These are phyloP conservation scores for Hippopotamus amphibius DNA, from an alignment of 2,113 vertebrate species.

Conservation along the genomic window DNA sequence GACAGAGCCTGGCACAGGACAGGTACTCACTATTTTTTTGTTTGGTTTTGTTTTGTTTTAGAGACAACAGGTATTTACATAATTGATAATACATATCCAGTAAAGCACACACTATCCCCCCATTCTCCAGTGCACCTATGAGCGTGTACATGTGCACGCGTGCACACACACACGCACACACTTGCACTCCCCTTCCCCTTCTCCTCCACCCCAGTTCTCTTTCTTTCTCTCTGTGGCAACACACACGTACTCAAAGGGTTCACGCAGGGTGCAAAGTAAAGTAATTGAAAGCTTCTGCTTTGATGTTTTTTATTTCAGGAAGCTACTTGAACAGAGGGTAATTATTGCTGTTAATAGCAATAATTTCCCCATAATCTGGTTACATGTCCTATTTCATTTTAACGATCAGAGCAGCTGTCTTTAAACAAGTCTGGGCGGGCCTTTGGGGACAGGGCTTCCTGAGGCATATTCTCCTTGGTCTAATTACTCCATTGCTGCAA, in stretches of 20 bases:
- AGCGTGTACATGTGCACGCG: background rate
- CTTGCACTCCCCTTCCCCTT: background rate
- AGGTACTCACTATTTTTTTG: background rate
- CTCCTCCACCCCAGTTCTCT: background rate
- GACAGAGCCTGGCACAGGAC: too few relatives aligned
- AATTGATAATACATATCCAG: background rate
- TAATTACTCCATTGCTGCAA: constrained; percentile 84
- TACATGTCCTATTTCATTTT: constrained; percentile 79
- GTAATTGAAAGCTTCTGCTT: constrained; percentile 71
- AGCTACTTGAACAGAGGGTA: constrained; percentile 75
- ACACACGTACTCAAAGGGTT: constrained; percentile 52
- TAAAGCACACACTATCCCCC: background rate
- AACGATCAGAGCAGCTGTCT: constrained; percentile 75
- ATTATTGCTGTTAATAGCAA: constrained; percentile 76
- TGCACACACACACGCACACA: background rate
- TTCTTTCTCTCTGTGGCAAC: background rate
- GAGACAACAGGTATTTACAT: background rate
- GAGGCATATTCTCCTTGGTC: constrained; percentile 68
- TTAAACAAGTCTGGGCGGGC: constrained; percentile 61
- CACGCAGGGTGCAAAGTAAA: constrained; percentile 53
- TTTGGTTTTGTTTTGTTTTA: background rate
- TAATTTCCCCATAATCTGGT: constrained; percentile 78
- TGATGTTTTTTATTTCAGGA: constrained; percentile 80
- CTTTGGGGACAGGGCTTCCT: constrained; percentile 56
- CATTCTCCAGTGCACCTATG: background rate